Base-by-base conservation (phyloP, 2,797 vertebrate genomes). In the Poecilia picta region DNA sequence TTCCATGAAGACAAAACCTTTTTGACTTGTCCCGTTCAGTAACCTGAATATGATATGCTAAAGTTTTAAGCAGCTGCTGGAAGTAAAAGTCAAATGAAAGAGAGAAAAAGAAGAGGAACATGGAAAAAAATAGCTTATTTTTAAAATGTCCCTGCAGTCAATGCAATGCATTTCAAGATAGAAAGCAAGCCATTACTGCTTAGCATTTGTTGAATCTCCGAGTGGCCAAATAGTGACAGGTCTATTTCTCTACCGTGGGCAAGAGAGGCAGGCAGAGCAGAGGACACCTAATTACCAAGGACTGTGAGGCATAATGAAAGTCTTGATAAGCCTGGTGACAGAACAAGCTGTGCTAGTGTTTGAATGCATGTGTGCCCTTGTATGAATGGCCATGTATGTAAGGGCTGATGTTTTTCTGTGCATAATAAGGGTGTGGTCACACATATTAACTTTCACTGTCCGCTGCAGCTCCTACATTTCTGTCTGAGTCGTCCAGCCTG, bases 271-370 rank as follows among this genome's bases (percentile, higher is more conserved):
- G 88, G 84, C 87, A 88, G 90, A 91, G 93, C 92, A 90, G 91
- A 93, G 93, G 95, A 95, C 95, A 96, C 92, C 94, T 96, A 96
- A 96, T 96, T 96, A 96, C 92, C 91, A 92, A 85, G 93, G 81
- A 96, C 94, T 95, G 94, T 95, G 94, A 93, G 82, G 91, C 91
- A 95, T 93, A 96, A 96, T 94, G 94, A 93, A 94, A 93, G 83
- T 89, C 74, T 89, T 90, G 95, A 96, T 96, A 95, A 95, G 95
- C 91, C 90, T 85, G 84, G 90, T 74, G 81, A 92, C 85, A 92
- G 89, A 89, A 90, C 82, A 92, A 76, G 87, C 89, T 86, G 72
- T 83, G 74, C 71, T 49, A 64, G 78, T 82, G 72, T 74, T 73
- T 83, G 81, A 68, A 74, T 79, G 76, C 83, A 80, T 72, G 83